A percentile compares a stretch with the other conserved stretches of the same genome.
phyloP scores from a whole-genome alignment of 1,140 invertebrate genomes.

The Ceratosolen solmsi region DNA sequence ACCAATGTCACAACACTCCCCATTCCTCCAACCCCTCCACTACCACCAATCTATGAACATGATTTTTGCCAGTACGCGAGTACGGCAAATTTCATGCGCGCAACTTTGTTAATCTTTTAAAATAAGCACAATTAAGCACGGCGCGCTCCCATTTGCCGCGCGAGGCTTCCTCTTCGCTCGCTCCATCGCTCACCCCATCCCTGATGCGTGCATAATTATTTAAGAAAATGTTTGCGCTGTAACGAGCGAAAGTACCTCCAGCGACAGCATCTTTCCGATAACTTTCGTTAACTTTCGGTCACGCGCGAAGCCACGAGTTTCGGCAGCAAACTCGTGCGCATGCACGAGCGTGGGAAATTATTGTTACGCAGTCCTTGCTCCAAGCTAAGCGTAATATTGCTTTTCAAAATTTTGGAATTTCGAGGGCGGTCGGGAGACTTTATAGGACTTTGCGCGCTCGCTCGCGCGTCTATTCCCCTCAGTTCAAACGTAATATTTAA shows the following conservation, averaged over 20 bases:
- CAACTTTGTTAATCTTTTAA: slow-evolving; percentile 26
- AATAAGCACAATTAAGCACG: slow-evolving; percentile 31
- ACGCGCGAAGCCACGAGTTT: slow-evolving; percentile 26
- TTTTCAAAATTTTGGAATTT: slow-evolving; percentile 39
- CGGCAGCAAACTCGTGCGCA: background rate
- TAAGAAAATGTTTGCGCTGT: slow-evolving; percentile 46
- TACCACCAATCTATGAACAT: too few relatives aligned
- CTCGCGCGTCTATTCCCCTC: background rate
- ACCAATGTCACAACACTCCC: background rate
- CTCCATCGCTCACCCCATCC: slow-evolving; percentile 5
- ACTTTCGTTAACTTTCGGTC: slow-evolving; percentile 43
- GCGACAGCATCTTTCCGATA: slow-evolving; percentile 43
- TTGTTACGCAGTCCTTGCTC: slow-evolving; percentile 32
- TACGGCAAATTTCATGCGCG: background rate
- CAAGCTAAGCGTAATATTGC: slow-evolving; percentile 38
- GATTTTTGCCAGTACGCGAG: background rate
- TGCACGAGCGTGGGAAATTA: slow-evolving; percentile 19
- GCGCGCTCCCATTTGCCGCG: slow-evolving; percentile 5
- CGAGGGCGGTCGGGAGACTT: background rate
- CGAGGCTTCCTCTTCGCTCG: background rate
- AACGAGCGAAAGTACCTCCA: slow-evolving; percentile 17
- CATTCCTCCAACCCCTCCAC: too few relatives aligned
- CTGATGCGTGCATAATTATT: slow-evolving; percentile 21
- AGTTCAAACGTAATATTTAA: slow-evolving; percentile 17
- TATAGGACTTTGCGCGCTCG: background rate